A percentile compares a stretch with the other conserved stretches of the same genome.
These are phyloP conservation scores for Paragorgia papillata DNA, from an alignment of 92 coral and sea anemone species.

Conservation along the genomic window DNA sequence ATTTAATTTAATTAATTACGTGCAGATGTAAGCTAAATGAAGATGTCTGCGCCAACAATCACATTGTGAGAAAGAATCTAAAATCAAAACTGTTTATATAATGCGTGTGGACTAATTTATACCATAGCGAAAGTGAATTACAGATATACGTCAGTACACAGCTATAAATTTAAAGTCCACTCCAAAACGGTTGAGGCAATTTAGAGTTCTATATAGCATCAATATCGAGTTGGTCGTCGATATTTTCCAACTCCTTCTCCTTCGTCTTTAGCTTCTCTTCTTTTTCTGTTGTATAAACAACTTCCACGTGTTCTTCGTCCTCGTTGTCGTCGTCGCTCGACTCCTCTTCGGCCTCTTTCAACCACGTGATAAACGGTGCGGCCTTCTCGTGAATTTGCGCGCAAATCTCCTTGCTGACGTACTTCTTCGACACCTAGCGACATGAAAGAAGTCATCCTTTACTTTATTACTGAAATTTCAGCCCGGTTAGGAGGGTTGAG, in stretches of 20 bases:
- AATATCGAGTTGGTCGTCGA: conserved; percentile 82
- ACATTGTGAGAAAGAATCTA: background rate
- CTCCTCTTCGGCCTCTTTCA: conserved; percentile 98
- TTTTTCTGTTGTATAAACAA: conserved; percentile 82
- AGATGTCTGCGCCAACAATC: background rate
- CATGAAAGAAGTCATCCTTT: background rate
- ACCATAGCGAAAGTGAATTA: too few relatives aligned
- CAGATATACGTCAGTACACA: too few relatives aligned
- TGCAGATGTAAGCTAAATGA: background rate
- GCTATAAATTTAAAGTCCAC: too few relatives aligned
- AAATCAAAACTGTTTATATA: background rate
- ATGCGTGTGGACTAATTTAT: too few relatives aligned
- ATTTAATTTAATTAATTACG: background rate
- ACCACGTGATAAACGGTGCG: conserved; percentile 89
- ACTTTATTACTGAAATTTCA: too few relatives aligned
- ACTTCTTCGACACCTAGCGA: conserved; percentile 87
- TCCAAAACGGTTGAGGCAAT: too few relatives aligned
- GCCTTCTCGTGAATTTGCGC: conserved; percentile 90
- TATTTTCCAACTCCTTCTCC: conserved; percentile 33
- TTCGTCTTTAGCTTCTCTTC: conserved; percentile 72
- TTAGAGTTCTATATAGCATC: conserved; percentile 71
- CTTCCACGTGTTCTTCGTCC: conserved; percentile 75
- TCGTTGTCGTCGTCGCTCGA: conserved; percentile 79
- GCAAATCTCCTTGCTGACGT: conserved; percentile 82
- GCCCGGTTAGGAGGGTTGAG: too few relatives aligned